Base-by-base conservation (phyloP, 92 coral and sea anemone species). In the Zoanthus sansibaricus region DNA sequence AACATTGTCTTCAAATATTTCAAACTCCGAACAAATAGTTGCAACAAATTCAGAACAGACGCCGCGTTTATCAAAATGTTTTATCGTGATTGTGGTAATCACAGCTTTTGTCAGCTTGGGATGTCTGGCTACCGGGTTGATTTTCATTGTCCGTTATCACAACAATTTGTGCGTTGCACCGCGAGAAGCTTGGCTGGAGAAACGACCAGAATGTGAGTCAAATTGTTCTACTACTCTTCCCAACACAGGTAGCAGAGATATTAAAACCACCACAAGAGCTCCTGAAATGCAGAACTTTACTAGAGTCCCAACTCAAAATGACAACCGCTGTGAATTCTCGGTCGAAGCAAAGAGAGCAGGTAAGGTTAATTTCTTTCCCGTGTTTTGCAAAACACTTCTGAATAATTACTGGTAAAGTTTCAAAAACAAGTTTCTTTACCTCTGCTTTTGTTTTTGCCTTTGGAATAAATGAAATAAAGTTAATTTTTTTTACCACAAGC, bases 81-180 rank as follows among this genome's bases (percentile, higher is more conserved):
- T 76, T 76, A 55, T 76, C 82, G 46, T 30, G 46, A 62, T 51
- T 54, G 67, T 52, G 11, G 82, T 30, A 52, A 76, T 76, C 82
- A 76, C 67, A 9, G 82, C 82, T 46, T 20, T 76, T 32, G 82
- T 55, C 21, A 54, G 82, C 31, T 58, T 76, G 21, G 44, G 67
- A 46, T 76, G 82, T 44, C 82, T 76, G 16, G 25, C 21, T 9
- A 45, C 82, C 46, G 82, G 82, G 33, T 44, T 76, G 6, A 33
- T 76, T 54, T 15, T 76, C 45, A 16, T 76, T 15, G 82, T 76
- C 47, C 82, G 82, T 58, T 76, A 76, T 54, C 66, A 54, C n/a
- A 76, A 32, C 42, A 49, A 11, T 8, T 71, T 10, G 17, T 76
- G 62, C 25, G 64, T 25, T 13, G 44, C 82, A 8, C 17, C 45